phyloP scores from a whole-genome alignment of 2,113 vertebrate species.

The Orientallactaga bullata region DNA sequence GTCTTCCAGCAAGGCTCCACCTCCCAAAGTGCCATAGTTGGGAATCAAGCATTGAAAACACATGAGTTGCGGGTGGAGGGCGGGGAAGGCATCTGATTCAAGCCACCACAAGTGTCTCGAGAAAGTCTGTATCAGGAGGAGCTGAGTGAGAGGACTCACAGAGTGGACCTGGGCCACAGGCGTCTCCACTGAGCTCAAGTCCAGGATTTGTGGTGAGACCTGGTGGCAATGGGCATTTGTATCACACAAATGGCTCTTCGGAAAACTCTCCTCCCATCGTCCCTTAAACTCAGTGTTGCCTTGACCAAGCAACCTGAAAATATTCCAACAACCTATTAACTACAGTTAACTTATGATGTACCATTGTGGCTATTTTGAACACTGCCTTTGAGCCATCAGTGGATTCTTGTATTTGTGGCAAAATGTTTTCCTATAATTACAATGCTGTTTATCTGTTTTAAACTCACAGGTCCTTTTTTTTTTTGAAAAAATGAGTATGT shows the following conservation, averaged over 20 bases:
- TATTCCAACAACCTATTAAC: background rate
- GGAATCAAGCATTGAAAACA: too few species aligned
- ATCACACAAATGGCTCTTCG: background rate
- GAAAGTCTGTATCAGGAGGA: background rate
- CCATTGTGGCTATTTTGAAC: background rate
- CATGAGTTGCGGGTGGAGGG: too few species aligned
- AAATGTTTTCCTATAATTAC: background rate
- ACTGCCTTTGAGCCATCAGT: background rate
- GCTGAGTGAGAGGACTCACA: background rate
- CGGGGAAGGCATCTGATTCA: too few species aligned
- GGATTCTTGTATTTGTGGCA: background rate
- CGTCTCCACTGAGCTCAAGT: background rate
- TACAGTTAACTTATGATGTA: background rate
- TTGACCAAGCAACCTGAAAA: conserved; percentile 5
- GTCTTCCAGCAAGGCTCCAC: too few species aligned
- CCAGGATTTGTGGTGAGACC: background rate
- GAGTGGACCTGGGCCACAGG: background rate
- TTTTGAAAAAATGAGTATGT: too few species aligned
- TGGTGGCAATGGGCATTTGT: background rate
- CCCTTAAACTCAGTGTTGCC: background rate
- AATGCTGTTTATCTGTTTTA: background rate
- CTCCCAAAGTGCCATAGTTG: too few species aligned
- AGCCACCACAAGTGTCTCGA: background rate
- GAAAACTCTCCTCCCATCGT: background rate
- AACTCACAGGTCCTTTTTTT: background rate